A percentile compares a stretch with the other conserved stretches of the same genome.
Conservation (phyloP, 2,113 vertebrate genomes). For the Cyphomyrus plagiostoma region DNA sequence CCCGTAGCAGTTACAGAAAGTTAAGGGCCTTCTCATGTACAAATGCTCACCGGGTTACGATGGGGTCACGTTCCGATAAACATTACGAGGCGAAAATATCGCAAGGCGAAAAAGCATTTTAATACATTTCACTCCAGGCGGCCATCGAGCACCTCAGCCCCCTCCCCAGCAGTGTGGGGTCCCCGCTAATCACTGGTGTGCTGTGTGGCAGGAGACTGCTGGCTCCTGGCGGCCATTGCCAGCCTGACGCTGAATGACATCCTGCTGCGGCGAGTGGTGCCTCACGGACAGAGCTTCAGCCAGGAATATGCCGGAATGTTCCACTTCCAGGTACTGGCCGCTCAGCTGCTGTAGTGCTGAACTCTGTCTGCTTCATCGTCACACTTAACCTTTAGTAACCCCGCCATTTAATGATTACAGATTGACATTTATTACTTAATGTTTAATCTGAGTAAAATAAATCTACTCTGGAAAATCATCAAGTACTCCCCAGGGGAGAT, state of each 20-base stretch:
- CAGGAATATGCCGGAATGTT: constrained; percentile 74
- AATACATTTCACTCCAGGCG: constrained; percentile 58
- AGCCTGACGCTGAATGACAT: constrained; percentile 75
- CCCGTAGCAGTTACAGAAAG: neutral
- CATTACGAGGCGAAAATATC: neutral
- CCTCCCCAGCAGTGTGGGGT: neutral
- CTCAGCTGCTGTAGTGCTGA: neutral
- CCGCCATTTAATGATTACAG: neutral
- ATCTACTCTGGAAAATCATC: neutral
- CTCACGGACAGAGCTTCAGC: constrained; percentile 68
- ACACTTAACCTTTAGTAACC: neutral
- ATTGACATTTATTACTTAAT: neutral
- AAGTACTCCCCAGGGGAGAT: neutral
- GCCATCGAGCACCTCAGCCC: constrained; percentile 55
- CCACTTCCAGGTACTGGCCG: constrained; percentile 67
- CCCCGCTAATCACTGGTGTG: neutral
- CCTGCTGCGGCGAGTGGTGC: constrained; percentile 67
- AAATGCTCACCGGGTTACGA: neutral
- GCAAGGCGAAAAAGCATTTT: neutral
- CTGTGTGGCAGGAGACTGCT: constrained; percentile 66
- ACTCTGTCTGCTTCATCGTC: neutral
- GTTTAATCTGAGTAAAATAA: neutral
- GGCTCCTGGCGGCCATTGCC: constrained; percentile 79
- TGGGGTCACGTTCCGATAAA: neutral
- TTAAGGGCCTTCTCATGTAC: neutral